Conservation (phyloP, 92 coral and sea anemone genomes). For the Virgularia gustaviana region DNA sequence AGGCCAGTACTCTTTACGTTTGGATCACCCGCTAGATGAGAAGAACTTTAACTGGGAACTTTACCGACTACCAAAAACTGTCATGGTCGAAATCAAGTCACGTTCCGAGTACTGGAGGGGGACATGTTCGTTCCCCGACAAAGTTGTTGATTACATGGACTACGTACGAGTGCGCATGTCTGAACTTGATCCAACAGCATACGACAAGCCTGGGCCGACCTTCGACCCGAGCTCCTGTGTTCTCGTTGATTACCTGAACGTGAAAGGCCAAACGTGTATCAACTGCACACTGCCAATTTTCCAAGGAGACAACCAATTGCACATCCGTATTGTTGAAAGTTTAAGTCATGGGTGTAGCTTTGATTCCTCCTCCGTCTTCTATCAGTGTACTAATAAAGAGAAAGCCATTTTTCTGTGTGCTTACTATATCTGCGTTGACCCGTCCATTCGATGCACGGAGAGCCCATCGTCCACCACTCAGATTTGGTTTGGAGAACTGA, state of each 20-base stretch:
- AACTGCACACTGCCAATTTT: neutral
- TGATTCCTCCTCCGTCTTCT: neutral
- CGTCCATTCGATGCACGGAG: neutral
- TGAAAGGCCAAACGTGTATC: neutral
- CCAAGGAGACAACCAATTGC: neutral
- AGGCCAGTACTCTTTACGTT: too few species aligned
- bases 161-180: slow-evolving; percentile 10
- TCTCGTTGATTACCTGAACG: neutral
- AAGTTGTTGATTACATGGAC: slow-evolving; percentile 10
- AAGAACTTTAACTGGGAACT: slow-evolving; percentile 3
- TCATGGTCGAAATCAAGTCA: neutral
- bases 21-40: slow-evolving; percentile 8
- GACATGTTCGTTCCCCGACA: slow-evolving; percentile 9
- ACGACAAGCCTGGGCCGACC: neutral
- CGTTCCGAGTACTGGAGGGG: slow-evolving; percentile 4
- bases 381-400: neutral
- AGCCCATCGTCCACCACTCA: slow-evolving; percentile 3
- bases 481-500: slow-evolving; percentile 16
- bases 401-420: neutral
- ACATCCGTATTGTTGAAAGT: neutral
- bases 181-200: neutral
- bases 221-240: neutral
- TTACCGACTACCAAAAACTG: slow-evolving; percentile 6
- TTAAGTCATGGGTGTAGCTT: neutral
- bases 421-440: neutral